Conservation (phyloP, 2,113 vertebrate genomes). For the Tretioscincus oriximinensis region DNA sequence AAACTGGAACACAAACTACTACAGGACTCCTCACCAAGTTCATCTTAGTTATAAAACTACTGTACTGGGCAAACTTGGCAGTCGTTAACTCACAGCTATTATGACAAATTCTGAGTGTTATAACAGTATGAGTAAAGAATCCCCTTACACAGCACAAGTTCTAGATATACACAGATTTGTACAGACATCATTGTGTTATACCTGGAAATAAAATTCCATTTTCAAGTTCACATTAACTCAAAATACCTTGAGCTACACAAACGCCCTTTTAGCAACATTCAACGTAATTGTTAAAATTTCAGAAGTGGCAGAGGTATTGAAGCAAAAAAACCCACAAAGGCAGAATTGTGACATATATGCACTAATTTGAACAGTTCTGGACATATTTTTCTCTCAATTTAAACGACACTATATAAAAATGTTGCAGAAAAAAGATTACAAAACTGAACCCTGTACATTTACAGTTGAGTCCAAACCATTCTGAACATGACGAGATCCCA, state of each 20-base stretch:
- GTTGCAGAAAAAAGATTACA: constrained; percentile 79
- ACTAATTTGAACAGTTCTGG: constrained; percentile 74
- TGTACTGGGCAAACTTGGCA: constrained; percentile 83
- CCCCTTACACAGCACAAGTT: constrained; percentile 80
- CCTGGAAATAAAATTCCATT: constrained; percentile 79
- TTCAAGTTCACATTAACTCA: constrained; percentile 86
- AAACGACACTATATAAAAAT: constrained; percentile 85
- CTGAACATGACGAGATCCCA: constrained; percentile 90
- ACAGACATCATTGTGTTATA: constrained; percentile 81
- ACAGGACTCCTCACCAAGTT: constrained; percentile 82
- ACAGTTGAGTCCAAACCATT: constrained; percentile 94
- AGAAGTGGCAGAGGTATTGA: constrained; percentile 87
- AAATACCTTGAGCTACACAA: constrained; percentile 90
- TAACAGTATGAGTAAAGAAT: constrained; percentile 77
- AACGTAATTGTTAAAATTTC: constrained; percentile 85
- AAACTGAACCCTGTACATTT: constrained; percentile 83
- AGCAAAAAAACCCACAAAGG: constrained; percentile 79
- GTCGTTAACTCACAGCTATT: constrained; percentile 84
- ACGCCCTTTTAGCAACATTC: constrained; percentile 83
- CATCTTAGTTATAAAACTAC: constrained; percentile 82
- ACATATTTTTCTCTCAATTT: constrained; percentile 82
- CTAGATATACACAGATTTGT: constrained; percentile 83
- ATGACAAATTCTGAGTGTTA: constrained; percentile 74
- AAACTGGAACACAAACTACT: constrained; percentile 87
- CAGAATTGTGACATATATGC: constrained; percentile 81